Percentiles rank a stretch among this genome's conserved stretches.
phyloP scores from a whole-genome alignment of 37 sponge, comb jelly and placozoan genomes.

The Diacarnus erythraeanus region DNA sequence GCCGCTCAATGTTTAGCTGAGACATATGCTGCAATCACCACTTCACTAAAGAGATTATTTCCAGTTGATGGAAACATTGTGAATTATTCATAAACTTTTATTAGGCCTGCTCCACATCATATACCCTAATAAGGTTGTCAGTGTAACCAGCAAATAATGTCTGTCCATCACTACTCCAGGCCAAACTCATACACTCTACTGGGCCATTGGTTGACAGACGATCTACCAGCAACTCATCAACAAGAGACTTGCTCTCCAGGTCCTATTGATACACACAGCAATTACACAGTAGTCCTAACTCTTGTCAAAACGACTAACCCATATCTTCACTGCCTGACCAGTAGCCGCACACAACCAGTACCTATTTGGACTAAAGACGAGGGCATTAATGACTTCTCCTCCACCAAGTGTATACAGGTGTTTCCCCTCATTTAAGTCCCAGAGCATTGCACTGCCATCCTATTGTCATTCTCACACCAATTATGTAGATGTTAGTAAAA shows the following conservation, averaged over 20 bases:
- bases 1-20: background rate
- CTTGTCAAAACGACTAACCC: constrained; percentile 61
- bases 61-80: background rate
- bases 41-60: background rate
- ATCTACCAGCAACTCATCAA: constrained; percentile 89
- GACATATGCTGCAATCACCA: background rate
- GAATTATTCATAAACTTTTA: background rate
- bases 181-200: constrained; percentile 82
- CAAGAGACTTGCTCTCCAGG: constrained; percentile 95
- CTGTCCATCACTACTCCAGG: constrained; percentile 98
- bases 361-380: constrained; percentile 98
- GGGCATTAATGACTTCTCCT: constrained; percentile 90
- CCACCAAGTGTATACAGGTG: constrained; percentile 96
- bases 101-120: constrained; percentile 1
- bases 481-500: constrained; percentile 2
- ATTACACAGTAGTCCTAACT: background rate
- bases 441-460: constrained; percentile 97
- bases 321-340: constrained; percentile 94
- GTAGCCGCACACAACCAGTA: constrained; percentile 98
- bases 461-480: too few species aligned
- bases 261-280: constrained; percentile 43
- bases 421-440: constrained; percentile 99
- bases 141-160: constrained; percentile 98
- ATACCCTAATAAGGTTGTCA: constrained; percentile 81
- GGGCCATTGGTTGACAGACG: constrained; percentile 37